Conservation (phyloP, 2,113 vertebrate genomes). For the Elachura formosa region DNA sequence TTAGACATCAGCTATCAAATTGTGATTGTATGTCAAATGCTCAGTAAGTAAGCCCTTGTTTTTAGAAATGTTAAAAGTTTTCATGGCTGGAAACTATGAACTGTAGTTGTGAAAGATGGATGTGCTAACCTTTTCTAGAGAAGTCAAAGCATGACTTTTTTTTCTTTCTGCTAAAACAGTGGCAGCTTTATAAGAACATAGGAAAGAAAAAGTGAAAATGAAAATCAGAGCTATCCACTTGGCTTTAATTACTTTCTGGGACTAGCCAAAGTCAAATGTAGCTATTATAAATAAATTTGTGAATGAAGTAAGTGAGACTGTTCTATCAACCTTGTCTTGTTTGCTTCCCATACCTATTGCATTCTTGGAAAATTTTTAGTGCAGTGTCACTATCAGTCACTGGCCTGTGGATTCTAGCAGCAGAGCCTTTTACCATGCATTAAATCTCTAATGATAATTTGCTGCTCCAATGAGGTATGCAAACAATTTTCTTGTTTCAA, state of each 20-base stretch:
- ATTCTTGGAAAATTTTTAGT: not conserved
- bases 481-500: not conserved
- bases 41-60: slow-evolving; percentile 64
- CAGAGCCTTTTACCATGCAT: not conserved
- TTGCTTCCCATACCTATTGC: not conserved
- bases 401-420: not conserved
- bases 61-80: not conserved
- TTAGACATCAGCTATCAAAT: slow-evolving; percentile 44
- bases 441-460: not conserved
- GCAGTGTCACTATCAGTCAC: not conserved
- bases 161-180: not conserved
- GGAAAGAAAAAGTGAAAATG: not conserved
- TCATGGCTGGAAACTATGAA: not conserved
- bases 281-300: not conserved
- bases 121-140: not conserved
- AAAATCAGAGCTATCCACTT: not conserved
- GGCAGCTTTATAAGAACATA: not conserved
- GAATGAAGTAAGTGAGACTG: not conserved
- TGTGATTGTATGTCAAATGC: slow-evolving; percentile 60
- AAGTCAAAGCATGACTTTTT: not conserved
- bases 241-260: not conserved
- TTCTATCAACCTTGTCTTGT: not conserved
- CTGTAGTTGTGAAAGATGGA: not conserved
- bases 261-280: not conserved
- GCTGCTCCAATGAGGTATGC: not conserved